Evolutionary conservation across 2,888 invertebrate genomes (phyloP), one percentile per base, ranked within the genome.

Genomic region (Saturnia pavonia): DNA sequence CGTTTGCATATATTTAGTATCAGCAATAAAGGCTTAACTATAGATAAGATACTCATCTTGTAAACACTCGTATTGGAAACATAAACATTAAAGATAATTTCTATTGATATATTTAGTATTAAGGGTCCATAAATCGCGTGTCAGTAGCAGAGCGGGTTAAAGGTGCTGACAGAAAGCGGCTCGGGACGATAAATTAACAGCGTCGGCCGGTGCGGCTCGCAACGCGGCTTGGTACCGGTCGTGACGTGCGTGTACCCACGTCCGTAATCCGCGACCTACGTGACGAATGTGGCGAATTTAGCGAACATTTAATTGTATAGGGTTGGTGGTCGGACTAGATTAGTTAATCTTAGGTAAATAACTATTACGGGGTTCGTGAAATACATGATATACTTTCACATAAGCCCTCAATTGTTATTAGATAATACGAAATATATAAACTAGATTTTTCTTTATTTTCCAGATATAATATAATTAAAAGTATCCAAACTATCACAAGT

Each of bases 141-240:
- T 88, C 88, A 89, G 81, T 85, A 78, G 78, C 88, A 89, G 86
- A 79, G 81, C 78, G 78, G 84, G 80, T 86, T 87, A 83, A 90
- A 90, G 89, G 89, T 88, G 90, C 81, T 88, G 87, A 88, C 90
- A 88, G 86, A 88, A 84, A 76, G 73, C 76, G 65, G 75, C 78
- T n/a, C 74, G 81, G 80, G 80, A 82, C 80, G 80, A 83, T 87
- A 85, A 85, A 83, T 86, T 82, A 84, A 79, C 78, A 75, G 79
- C 79, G 78, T 76, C 80, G 72, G 76, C 75, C 65, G 40, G 65
- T 34, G 65, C n/a, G n/a, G 40, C 19, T 7, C n/a, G 34, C 19
- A 16, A 9, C 16, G 63, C 34, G 19, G 63, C 63, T 4, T 7
- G 34, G 63, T 63, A 34, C 63, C 27, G 63, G 63, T 69, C 78